Base-by-base conservation (phyloP, 2,797 vertebrate genomes). In the Tiaroga cobitis region DNA sequence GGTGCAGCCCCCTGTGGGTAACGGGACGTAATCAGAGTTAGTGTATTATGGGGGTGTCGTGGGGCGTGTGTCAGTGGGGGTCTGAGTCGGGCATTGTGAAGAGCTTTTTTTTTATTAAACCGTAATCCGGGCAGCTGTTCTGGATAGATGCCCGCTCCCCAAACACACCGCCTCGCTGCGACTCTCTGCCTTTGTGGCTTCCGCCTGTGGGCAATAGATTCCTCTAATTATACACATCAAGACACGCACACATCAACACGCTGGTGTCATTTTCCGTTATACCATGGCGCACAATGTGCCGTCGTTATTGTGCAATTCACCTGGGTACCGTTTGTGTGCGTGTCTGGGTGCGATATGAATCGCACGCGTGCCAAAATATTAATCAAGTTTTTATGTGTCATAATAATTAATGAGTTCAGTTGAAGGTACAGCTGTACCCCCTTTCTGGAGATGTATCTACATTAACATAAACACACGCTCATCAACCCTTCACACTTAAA, bases 101-200 rank as follows among this genome's bases (percentile, higher is more conserved):
- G 41, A 37, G 81, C 18, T 68, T 39, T 87, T 86, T 93, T 92
- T 93, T 93, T 16, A 94, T 94, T 93, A 93, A 93, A 93, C 91
- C 87, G 88, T 94, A 93, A 94, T 95, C 91, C 91, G 88, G 92
- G 92, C 95, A 95, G 94, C 94, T 95, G 94, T 92, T 94, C 92
- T 92, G 91, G 82, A 89, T 78, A 86, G 82, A 68, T 84, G 86
- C 65, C 83, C 81, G 81, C 76, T 80, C 87, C 89, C 87, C 77
- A 75, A 81, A 90, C 80, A 89, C 86, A 65, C 84, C 61, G 75
- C 84, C 80, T 84, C 73, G 26, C 67, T 82, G 83, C 73, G 24
- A 61, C 73, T 43, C 74, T 70, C 84, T 49, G 83, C 56, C 88
- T 89, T 85, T 90, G 88, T 87, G 81, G 85, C 68, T 69, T 87